phyloP scores from a whole-genome alignment of 1,140 invertebrate species.

The Danaus plexippus region DNA sequence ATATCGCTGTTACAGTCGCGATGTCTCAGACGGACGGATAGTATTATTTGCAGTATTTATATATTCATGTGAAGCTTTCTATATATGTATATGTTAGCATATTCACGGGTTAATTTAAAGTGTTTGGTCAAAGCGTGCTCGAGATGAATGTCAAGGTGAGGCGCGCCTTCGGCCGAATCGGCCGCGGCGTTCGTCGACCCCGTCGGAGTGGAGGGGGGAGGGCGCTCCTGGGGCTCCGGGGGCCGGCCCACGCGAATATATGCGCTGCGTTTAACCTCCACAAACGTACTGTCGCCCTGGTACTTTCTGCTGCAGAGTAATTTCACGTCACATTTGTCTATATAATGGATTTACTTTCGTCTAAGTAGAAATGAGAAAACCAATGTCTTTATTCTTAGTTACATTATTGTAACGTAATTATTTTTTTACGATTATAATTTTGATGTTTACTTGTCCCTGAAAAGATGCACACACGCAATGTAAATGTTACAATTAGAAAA shows the following conservation, averaged over 20 bases:
- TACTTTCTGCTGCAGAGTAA: constrained; percentile 41
- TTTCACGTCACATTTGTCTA: constrained; percentile 8
- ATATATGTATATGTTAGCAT: constrained; percentile 23
- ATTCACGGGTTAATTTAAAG: constrained; percentile 51
- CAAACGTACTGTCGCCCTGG: constrained; percentile 49
- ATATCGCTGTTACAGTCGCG: too few species aligned
- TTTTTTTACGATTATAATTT: too few species aligned
- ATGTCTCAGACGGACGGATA: too few species aligned
- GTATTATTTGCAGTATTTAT: too few species aligned
- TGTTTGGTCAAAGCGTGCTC: constrained; percentile 59
- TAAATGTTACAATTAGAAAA: constrained; percentile 33
- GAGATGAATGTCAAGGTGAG: constrained; percentile 72
- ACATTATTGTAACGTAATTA: too few species aligned
- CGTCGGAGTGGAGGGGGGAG: constrained; percentile 26
- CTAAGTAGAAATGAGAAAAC: too few species aligned
- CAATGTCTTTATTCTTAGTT: too few species aligned
- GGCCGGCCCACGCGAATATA: constrained; percentile 66
- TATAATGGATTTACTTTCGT: too few species aligned
- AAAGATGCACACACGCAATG: constrained; percentile 30
- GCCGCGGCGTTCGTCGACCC: constrained; percentile 57
- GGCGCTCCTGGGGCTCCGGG: constrained; percentile 34
- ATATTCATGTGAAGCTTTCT: too few species aligned
- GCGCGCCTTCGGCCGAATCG: constrained; percentile 67
- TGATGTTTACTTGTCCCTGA: constrained; percentile 10
- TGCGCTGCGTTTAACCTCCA: constrained; percentile 60